Evolutionary conservation across 2,113 vertebrate species (phyloP).

Genomic region (Malurus elegans): DNA sequence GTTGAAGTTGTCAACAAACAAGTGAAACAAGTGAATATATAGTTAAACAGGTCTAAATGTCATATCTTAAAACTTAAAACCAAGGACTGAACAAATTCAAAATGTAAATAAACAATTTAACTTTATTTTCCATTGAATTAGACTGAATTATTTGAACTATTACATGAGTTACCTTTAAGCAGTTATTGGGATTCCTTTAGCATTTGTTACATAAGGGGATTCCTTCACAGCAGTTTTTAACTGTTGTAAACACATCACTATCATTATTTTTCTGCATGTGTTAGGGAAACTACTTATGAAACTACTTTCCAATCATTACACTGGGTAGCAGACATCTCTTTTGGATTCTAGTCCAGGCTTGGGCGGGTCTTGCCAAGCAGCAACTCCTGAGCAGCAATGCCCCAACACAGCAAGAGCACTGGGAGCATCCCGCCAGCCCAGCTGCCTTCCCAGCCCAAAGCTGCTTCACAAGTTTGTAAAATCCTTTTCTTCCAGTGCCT

Average conservation of each 20-base stretch:
- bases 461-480: neutral
- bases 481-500: slow-evolving; percentile 7
- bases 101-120: neutral
- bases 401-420: neutral
- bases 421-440: neutral
- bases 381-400: neutral
- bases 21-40: neutral
- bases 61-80: neutral
- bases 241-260: neutral
- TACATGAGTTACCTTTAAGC: neutral
- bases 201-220: neutral
- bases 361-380: neutral
- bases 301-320: neutral
- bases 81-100: neutral
- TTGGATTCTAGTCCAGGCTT: neutral
- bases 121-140: neutral
- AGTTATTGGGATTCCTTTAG: neutral
- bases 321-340: neutral
- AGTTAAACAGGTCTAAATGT: neutral
- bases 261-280: neutral
- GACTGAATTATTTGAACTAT: neutral
- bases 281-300: neutral
- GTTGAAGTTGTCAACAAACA: neutral
- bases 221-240: neutral
- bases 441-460: neutral